A percentile compares a stretch with the other conserved stretches of the same genome.
Evolutionary conservation across 1,140 invertebrate species (phyloP).

Genomic region (Saccostrea cuccullata): DNA sequence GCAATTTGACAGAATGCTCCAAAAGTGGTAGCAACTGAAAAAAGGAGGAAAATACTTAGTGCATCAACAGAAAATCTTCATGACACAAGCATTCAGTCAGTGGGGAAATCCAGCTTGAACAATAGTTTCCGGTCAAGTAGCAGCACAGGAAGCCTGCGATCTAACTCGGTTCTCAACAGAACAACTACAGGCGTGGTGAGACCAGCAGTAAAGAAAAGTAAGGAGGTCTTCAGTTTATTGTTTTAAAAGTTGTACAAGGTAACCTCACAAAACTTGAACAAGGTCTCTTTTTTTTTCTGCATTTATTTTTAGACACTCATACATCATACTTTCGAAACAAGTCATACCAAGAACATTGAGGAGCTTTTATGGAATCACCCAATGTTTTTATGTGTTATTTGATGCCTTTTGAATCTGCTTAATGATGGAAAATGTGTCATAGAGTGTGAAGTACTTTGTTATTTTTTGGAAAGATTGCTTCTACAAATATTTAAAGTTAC

Average conservation of each 20-base stretch:
- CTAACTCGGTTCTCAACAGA: not conserved
- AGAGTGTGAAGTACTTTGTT: too few species aligned
- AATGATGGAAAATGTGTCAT: too few species aligned
- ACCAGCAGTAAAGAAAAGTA: not conserved
- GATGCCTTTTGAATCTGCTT: too few species aligned
- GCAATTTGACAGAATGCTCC: not conserved
- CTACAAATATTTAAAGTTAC: too few species aligned
- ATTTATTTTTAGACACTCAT: too few species aligned
- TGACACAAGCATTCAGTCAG: constrained; percentile 6
- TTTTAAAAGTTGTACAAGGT: not conserved
- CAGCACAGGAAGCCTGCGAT: constrained; percentile 13
- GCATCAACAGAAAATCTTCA: constrained; percentile 9
- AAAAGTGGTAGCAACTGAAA: not conserved
- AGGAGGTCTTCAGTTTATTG: not conserved
- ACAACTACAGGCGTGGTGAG: constrained; percentile 15
- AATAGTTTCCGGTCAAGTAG: not conserved
- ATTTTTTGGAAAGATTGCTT: too few species aligned
- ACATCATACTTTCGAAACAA: too few species aligned
- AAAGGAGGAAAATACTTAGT: constrained; percentile 1
- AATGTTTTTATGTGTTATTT: too few species aligned
- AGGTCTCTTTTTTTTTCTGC: too few species aligned
- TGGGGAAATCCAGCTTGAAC: not conserved
- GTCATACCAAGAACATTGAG: too few species aligned
- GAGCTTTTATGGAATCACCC: too few species aligned
- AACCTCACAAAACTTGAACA: not conserved